Evolutionary conservation across 2,797 vertebrate genomes (phyloP), one percentile per base, ranked within the genome.

Genomic region (Malurus leucopterus): DNA sequence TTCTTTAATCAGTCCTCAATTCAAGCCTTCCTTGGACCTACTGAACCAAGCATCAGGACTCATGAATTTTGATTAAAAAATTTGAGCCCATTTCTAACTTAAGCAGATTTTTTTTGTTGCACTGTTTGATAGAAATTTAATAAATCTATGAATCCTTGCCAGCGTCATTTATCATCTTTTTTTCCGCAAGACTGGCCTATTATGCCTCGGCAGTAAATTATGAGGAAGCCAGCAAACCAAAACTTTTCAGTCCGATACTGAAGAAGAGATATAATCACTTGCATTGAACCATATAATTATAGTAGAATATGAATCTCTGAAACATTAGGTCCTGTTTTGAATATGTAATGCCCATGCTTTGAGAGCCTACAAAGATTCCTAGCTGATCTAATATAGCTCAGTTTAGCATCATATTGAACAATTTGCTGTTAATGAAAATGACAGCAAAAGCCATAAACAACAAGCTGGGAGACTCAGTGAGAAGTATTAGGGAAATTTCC

Each of bases 221-320:
- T 97, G 97, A 98, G 95, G 97, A 96, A 98, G 96, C 97, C 98
- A 98, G 97, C 98, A 98, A 98, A 98, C 98, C 98, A 98, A 98
- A 98, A 98, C 98, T 98, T 98, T 98, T 97, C 97, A 97, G 97
- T 96, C 97, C 94, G 86, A 98, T 98, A 98, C 97, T 97, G 97
- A 98, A 98, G 98, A 98, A 98, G 98, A 98, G 98, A 98, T 98
- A 98, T 99, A 99, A 99, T 99, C 99, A 99, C 98, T 98, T 98
- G 98, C 98, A 98, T 97, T 99, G 98, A 98, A 99, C 98, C 99
- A 98, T 99, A 98, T 99, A 99, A 99, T 99, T 99, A 98, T 98
- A 98, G 97, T 96, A 98, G 98, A 98, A 98, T 98, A 98, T 98
- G 98, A 98, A 98, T 98, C 98, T 98, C 98, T 98, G 98, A 98